phyloP scores from a whole-genome alignment of 2,113 vertebrate species.

The Furnarius figulus region DNA sequence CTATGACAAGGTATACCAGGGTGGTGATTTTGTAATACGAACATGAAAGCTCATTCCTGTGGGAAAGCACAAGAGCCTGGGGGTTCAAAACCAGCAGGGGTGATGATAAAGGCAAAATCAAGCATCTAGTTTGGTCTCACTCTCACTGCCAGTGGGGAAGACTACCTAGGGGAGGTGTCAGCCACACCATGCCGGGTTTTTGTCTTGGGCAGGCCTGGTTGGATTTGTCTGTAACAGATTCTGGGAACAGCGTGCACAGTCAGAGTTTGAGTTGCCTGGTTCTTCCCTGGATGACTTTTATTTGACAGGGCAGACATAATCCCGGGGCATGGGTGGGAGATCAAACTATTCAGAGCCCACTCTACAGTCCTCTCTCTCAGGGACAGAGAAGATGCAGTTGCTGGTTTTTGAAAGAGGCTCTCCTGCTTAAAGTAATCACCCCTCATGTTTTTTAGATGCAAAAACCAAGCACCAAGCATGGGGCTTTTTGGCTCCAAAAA shows the following conservation, averaged over 20 bases:
- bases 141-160: not conserved
- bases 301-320: not conserved
- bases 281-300: not conserved
- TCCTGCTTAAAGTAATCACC: not conserved
- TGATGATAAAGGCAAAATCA: not conserved
- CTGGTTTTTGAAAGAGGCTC: not conserved
- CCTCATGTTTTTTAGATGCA: not conserved
- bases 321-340: not conserved
- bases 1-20: not conserved
- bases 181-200: fast-evolving
- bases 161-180: not conserved
- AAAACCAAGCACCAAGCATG: not conserved
- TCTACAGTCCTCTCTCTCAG: not conserved
- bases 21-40: not conserved
- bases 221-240: not conserved
- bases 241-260: not conserved
- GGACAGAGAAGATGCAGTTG: not conserved
- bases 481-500: not conserved
- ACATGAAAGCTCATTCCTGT: not conserved
- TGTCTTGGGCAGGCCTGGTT: not conserved
- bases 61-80: not conserved
- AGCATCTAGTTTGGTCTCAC: not conserved
- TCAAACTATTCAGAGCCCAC: not conserved
- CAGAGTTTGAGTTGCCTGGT: not conserved
- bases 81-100: not conserved